Conservation (phyloP, 2,888 invertebrate genomes). For the Scaptomyza reducta region DNA sequence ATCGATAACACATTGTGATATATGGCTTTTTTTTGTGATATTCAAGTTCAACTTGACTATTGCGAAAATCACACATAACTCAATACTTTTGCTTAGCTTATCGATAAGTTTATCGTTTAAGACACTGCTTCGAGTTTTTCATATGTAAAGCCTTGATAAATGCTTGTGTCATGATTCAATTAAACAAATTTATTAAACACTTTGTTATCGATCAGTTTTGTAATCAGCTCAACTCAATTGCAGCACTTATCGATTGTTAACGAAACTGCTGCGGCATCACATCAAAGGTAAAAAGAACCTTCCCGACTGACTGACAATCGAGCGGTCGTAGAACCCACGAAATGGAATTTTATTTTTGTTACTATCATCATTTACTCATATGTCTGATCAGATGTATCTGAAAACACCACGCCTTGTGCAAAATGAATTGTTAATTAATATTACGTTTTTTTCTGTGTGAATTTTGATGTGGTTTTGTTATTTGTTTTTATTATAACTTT, state of each 20-base stretch:
- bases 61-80: too few species aligned
- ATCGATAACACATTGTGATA: too few species aligned
- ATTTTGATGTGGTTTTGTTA: slow-evolving; percentile 12
- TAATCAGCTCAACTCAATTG: not conserved
- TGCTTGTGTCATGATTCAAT: not conserved
- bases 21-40: too few species aligned
- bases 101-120: not conserved
- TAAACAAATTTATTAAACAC: not conserved
- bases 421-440: slow-evolving; percentile 59
- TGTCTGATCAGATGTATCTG: too few species aligned
- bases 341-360: not conserved
- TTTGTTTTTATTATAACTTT: slow-evolving; percentile 39
- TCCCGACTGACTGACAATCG: not conserved
- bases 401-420: slow-evolving; percentile 36
- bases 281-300: not conserved
- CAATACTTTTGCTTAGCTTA: not conserved
- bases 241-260: slow-evolving; percentile 12
- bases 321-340: not conserved
- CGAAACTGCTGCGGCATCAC: not conserved
- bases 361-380: not conserved
- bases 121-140: too few species aligned
- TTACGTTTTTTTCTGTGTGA: slow-evolving; percentile 10
- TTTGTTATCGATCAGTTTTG: slow-evolving; percentile 3
- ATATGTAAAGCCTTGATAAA: too few species aligned
- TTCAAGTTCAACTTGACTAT: too few species aligned